Evolutionary conservation across 1,140 invertebrate genomes (phyloP).

Genomic region (Heterodera schachtii): DNA sequence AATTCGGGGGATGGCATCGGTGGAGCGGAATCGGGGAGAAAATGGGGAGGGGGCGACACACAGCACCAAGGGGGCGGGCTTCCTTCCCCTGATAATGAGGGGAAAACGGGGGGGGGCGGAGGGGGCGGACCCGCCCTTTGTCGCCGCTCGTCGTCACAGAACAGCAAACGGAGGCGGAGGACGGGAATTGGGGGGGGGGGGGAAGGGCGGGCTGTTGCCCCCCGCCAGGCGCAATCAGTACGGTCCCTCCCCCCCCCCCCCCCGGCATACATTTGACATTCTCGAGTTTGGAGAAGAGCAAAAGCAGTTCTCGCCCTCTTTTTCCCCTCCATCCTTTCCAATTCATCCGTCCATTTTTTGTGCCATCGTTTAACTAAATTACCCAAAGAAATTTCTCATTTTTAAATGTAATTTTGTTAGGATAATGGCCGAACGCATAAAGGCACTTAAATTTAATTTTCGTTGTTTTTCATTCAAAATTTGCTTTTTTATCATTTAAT

Average conservation of each 20-base stretch:
- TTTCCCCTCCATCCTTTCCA: no score
- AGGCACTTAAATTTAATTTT: no score
- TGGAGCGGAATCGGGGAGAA: constrained; percentile 15
- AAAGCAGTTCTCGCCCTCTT: no score
- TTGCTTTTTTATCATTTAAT: no score
- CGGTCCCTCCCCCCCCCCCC: background rate
- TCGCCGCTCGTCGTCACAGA: background rate
- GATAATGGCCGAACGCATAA: no score
- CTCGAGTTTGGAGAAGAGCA: no score
- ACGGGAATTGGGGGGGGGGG: no score
- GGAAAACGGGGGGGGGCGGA: background rate
- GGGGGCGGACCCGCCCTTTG: background rate
- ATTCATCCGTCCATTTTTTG: no score
- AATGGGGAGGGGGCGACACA: background rate
- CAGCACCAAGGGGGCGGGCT: background rate
- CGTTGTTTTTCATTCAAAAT: no score
- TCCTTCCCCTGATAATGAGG: constrained; percentile 10
- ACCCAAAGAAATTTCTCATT: no score
- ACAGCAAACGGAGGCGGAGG: background rate
- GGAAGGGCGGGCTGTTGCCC: background rate
- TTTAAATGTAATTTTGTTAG: no score
- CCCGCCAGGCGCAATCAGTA: background rate
- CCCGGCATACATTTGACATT: background rate
- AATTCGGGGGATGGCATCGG: background rate
- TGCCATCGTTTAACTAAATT: no score